Conservation (phyloP, 2,113 vertebrate genomes). For the Cochlearius cochlearius region DNA sequence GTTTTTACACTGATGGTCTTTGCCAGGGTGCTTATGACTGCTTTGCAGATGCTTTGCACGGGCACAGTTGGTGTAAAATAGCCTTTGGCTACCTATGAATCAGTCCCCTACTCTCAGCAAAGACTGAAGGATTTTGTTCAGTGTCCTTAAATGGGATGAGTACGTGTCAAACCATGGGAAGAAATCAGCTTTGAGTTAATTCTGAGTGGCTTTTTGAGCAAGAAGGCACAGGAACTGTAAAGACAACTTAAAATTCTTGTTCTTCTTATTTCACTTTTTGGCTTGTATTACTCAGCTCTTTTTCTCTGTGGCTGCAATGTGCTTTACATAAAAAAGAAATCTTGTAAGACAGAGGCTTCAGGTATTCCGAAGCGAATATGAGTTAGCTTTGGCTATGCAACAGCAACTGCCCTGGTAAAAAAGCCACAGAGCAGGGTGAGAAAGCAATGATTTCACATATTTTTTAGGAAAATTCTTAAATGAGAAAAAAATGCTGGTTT, state of each 20-base stretch:
- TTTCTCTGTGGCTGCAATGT: not conserved
- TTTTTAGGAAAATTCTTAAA: not conserved
- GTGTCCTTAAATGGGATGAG: not conserved
- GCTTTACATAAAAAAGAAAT: not conserved
- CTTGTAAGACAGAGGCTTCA: not conserved
- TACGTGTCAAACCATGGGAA: not conserved
- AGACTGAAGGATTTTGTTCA: not conserved
- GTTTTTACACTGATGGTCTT: slow-evolving; percentile 30
- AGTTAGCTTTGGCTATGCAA: not conserved
- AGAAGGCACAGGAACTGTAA: not conserved
- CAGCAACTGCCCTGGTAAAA: not conserved
- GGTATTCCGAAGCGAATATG: not conserved
- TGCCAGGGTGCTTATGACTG: slow-evolving; percentile 32
- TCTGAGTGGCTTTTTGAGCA: not conserved
- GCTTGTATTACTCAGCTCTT: not conserved
- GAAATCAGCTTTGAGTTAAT: not conserved
- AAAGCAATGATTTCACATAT: not conserved
- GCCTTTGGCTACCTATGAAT: slow-evolving; percentile 43
- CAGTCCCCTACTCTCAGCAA: not conserved
- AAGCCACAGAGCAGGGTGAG: not conserved
- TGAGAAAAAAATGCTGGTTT: not conserved
- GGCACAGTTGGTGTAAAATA: slow-evolving; percentile 53
- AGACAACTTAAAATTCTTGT: not conserved
- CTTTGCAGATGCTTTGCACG: slow-evolving; percentile 36
- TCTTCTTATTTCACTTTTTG: not conserved